These are phyloP conservation scores for Rhorus exstirpatorius DNA, from an alignment of 2,888 invertebrate genomes.

Conservation along the genomic window DNA sequence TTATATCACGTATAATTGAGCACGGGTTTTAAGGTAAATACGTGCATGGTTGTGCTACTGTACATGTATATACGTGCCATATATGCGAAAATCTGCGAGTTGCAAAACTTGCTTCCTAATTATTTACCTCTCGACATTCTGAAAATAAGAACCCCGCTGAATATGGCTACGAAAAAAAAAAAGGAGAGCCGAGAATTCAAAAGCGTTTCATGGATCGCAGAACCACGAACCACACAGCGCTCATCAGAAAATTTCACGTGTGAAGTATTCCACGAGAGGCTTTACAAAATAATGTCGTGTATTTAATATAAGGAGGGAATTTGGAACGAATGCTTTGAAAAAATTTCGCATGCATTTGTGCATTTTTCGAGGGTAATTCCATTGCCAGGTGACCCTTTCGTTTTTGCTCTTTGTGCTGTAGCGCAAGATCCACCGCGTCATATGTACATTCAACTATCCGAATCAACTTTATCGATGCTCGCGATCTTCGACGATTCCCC, in stretches of 20 bases:
- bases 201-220: constrained; percentile 4
- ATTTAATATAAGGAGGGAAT: background rate
- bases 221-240: constrained; percentile 19
- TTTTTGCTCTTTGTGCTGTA: background rate
- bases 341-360: constrained; percentile 16
- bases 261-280: constrained; percentile 37
- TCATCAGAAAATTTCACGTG: constrained; percentile 53
- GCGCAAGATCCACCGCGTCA: background rate
- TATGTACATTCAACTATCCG: background rate
- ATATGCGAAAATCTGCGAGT: background rate
- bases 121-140: constrained; percentile 21
- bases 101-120: constrained; percentile 8
- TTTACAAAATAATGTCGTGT: background rate
- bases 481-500: constrained; percentile 59
- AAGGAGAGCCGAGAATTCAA: background rate
- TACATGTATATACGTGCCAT: background rate
- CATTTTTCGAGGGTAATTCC: constrained; percentile 48
- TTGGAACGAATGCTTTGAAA: constrained; percentile 19
- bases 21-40: background rate
- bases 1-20: constrained; percentile 24
- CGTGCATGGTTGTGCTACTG: background rate
- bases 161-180: background rate
- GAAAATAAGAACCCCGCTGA: constrained; percentile 8
- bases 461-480: constrained; percentile 47
- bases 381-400: constrained; percentile 2